Evolutionary conservation across 2,113 vertebrate species (phyloP).

Genomic region (Cyprinodon variegatus): DNA sequence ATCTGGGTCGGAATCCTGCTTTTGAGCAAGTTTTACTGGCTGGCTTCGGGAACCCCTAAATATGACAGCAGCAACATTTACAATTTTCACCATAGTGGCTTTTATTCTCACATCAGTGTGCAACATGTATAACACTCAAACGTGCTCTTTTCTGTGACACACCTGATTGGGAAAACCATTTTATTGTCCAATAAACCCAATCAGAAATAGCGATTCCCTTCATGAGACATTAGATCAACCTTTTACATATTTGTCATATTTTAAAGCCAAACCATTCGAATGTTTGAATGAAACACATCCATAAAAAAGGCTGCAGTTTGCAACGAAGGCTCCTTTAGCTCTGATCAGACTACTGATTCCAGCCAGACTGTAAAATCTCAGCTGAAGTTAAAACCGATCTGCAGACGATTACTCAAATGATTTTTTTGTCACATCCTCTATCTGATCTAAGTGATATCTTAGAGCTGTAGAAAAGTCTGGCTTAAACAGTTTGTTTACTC

Average conservation of each 20-base stretch:
- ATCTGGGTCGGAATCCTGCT: no score
- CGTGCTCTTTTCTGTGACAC: no score
- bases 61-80: no score
- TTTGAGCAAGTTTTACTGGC: background rate
- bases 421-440: background rate
- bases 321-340: background rate
- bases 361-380: background rate
- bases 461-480: slow-evolving; percentile 8
- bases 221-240: no score
- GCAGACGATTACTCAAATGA: slow-evolving; percentile 3
- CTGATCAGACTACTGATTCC: background rate
- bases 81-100: background rate
- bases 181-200: background rate
- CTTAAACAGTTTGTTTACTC: background rate
- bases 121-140: background rate
- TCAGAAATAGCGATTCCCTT: no score
- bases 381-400: background rate
- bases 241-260: background rate
- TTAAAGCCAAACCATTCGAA: background rate
- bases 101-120: background rate
- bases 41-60: no score
- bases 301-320: background rate
- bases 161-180: background rate
- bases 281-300: background rate
- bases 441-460: background rate